Percentiles rank a stretch among this genome's conserved stretches.
Evolutionary conservation across 2,113 vertebrate genomes (phyloP).

Genomic region (Aix galericulata): DNA sequence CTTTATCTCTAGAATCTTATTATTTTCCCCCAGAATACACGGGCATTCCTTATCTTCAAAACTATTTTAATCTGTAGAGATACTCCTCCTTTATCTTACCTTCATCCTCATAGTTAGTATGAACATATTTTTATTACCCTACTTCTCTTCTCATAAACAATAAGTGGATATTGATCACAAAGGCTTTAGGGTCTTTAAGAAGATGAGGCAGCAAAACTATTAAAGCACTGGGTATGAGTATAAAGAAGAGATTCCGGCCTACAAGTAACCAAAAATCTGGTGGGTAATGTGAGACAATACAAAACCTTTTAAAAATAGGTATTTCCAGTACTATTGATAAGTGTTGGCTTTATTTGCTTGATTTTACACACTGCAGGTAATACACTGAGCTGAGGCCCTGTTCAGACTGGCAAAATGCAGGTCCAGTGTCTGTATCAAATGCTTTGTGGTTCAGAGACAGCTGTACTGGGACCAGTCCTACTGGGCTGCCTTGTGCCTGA

Average conservation of each 20-base stretch:
- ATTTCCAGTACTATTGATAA: neutral
- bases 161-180: slow-evolving; percentile 9
- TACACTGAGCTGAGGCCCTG: neutral
- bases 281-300: neutral
- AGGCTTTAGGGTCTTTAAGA: neutral
- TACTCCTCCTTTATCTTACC: slow-evolving; percentile 1
- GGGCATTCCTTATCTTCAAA: slow-evolving; percentile 26
- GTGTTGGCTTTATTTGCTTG: neutral
- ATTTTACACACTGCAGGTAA: neutral
- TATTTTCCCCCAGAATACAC: slow-evolving; percentile 45
- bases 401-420: neutral
- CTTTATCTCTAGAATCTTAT: slow-evolving; percentile 58
- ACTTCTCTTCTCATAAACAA: neutral
- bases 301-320: neutral
- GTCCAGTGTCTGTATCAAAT: neutral
- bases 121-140: neutral
- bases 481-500: neutral
- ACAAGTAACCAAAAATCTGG: neutral
- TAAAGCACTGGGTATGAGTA: neutral
- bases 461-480: neutral
- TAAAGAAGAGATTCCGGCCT: neutral
- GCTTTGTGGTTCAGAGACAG: neutral
- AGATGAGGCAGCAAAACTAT: neutral
- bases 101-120: neutral
- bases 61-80: slow-evolving; percentile 34